Evolutionary conservation across 2,113 vertebrate genomes (phyloP).

Genomic region (Heptranchias perlo): DNA sequence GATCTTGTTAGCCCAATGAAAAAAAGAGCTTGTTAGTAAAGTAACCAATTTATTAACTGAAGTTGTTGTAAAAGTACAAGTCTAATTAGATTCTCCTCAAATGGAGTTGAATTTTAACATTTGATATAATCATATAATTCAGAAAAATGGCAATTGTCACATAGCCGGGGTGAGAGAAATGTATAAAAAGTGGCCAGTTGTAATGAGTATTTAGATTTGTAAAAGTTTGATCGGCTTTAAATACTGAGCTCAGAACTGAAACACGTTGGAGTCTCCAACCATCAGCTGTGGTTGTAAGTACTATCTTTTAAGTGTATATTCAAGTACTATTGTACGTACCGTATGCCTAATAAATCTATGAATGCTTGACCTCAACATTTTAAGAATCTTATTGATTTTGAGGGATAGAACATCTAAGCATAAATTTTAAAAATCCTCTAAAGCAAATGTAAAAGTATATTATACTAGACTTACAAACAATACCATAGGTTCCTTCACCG

Average conservation of each 20-base stretch:
- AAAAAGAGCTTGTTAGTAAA: not conserved
- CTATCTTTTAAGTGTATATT: not conserved
- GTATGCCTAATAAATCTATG: not conserved
- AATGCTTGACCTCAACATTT: not conserved
- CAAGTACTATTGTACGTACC: not conserved
- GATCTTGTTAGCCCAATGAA: not conserved
- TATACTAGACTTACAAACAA: slow-evolving; percentile 77
- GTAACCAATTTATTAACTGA: not conserved
- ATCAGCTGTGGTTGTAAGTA: not conserved
- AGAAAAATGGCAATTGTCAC: too few species aligned
- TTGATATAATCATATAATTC: not conserved
- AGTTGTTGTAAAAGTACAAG: too few species aligned
- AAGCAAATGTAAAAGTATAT: not conserved
- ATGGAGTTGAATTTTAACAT: not conserved
- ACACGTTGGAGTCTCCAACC: not conserved
- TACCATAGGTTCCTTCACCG: slow-evolving; percentile 93
- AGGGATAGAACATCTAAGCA: not conserved
- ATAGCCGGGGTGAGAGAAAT: not conserved
- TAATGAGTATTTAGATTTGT: not conserved
- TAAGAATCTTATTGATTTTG: not conserved
- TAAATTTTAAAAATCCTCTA: not conserved
- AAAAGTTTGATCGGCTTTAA: not conserved
- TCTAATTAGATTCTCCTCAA: not conserved
- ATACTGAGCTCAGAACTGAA: not conserved
- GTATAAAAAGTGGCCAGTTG: not conserved